These are phyloP conservation scores for Mactra quadrangularis DNA, from an alignment of 1,140 invertebrate genomes.

Conservation along the genomic window DNA sequence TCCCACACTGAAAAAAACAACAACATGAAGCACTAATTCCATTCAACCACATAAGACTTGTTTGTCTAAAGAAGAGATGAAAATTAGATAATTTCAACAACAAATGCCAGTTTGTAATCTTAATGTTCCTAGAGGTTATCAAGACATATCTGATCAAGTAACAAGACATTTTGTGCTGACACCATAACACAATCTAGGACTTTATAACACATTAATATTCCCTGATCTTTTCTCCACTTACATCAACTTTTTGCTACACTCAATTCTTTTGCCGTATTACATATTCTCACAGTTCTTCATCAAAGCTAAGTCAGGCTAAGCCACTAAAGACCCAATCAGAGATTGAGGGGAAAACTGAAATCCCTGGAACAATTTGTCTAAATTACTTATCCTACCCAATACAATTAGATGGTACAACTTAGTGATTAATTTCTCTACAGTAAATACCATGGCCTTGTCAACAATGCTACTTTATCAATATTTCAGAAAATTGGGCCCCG, in stretches of 20 bases:
- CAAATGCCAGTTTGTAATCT: too few relatives aligned
- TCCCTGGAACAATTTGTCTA: conserved; percentile 52
- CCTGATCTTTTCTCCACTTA: neutral
- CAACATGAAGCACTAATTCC: too few relatives aligned
- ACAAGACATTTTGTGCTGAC: too few relatives aligned
- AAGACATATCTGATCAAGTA: too few relatives aligned
- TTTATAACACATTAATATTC: too few relatives aligned
- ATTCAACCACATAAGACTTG: too few relatives aligned
- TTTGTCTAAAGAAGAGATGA: too few relatives aligned
- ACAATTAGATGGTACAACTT: conserved; percentile 54
- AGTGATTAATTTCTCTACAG: conserved; percentile 58
- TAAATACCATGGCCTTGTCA: conserved; percentile 56
- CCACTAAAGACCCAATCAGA: conserved; percentile 49
- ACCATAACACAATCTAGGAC: too few relatives aligned
- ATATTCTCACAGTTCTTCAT: conserved; percentile 18
- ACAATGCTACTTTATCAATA: conserved; percentile 63
- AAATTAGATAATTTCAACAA: too few relatives aligned
- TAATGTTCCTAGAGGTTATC: too few relatives aligned
- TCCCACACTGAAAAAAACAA: too few relatives aligned
- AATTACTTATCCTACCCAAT: conserved; percentile 50
- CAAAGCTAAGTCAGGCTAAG: conserved; percentile 44
- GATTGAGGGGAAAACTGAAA: conserved; percentile 48
- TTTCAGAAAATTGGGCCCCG: conserved; percentile 60
- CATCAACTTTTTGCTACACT: neutral
- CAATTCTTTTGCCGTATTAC: too few relatives aligned